Evolutionary conservation across 2,113 vertebrate genomes (phyloP).

Genomic region (Platysternon megacephalum): DNA sequence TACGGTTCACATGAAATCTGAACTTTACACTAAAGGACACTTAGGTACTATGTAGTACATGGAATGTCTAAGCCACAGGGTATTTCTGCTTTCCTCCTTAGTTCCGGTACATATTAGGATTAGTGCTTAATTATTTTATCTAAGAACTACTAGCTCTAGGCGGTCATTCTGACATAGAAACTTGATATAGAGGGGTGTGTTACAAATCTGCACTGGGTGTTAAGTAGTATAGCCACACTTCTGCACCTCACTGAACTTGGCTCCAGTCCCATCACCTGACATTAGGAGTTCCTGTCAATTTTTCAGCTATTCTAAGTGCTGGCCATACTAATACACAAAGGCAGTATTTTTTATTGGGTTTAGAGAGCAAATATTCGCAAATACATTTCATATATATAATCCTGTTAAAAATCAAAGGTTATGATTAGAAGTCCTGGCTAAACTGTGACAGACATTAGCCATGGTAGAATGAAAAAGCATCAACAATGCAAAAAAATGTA

Average conservation of each 20-base stretch:
- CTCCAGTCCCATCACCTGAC: neutral
- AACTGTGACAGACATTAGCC: neutral
- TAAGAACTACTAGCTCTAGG: neutral
- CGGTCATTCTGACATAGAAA: neutral
- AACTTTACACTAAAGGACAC: conserved; percentile 38
- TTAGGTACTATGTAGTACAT: neutral
- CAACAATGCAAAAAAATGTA: neutral
- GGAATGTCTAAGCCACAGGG: neutral
- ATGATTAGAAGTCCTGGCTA: neutral
- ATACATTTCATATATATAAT: neutral
- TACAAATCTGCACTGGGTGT: neutral
- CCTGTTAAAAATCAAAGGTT: neutral
- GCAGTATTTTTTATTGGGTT: neutral
- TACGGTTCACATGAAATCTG: conserved; percentile 32
- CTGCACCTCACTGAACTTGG: accelerated
- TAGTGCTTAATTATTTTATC: neutral
- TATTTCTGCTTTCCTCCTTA: conserved; percentile 12
- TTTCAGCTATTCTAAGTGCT: neutral
- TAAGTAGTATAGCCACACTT: neutral
- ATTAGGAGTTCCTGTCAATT: neutral
- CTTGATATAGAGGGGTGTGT: neutral
- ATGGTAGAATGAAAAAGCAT: neutral
- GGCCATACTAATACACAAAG: neutral
- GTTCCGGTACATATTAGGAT: neutral
- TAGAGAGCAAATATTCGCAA: neutral